phyloP scores from a whole-genome alignment of 2,113 vertebrate genomes.

The Enhydra lutris region DNA sequence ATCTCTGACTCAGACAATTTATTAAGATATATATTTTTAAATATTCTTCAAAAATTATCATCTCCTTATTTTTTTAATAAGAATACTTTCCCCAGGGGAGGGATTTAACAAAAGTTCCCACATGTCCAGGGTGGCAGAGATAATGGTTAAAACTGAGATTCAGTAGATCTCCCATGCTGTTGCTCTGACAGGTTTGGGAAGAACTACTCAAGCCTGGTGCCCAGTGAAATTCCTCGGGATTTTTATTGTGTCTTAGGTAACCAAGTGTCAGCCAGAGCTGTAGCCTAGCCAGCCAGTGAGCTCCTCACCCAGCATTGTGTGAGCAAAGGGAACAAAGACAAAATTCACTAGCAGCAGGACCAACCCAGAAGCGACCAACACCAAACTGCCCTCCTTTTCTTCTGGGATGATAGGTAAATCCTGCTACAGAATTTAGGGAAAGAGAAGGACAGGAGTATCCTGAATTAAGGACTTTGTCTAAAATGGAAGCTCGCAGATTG shows the following conservation, averaged over 20 bases:
- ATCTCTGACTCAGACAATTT: conserved; percentile 73
- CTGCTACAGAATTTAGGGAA: background rate
- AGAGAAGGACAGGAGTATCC: background rate
- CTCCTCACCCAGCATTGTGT: accelerated
- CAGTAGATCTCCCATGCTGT: background rate
- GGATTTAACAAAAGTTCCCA: background rate
- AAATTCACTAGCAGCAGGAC: background rate
- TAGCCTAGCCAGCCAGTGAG: background rate
- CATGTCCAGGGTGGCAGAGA: background rate
- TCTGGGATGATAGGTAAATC: background rate
- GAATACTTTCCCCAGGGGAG: background rate
- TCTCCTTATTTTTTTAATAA: background rate
- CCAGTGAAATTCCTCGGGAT: background rate
- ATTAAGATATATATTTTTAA: conserved; percentile 55
- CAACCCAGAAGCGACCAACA: background rate
- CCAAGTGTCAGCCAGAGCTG: no score
- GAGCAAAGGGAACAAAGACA: background rate
- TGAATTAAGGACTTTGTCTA: background rate
- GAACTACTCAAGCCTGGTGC: background rate
- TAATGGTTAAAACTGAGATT: background rate
- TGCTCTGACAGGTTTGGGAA: background rate
- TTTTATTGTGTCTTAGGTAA: background rate
- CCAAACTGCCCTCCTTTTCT: no score
- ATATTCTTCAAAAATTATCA: conserved; percentile 58
- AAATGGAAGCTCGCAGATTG: background rate